phyloP scores from a whole-genome alignment of 2,797 vertebrate species.

The Channa striata region DNA sequence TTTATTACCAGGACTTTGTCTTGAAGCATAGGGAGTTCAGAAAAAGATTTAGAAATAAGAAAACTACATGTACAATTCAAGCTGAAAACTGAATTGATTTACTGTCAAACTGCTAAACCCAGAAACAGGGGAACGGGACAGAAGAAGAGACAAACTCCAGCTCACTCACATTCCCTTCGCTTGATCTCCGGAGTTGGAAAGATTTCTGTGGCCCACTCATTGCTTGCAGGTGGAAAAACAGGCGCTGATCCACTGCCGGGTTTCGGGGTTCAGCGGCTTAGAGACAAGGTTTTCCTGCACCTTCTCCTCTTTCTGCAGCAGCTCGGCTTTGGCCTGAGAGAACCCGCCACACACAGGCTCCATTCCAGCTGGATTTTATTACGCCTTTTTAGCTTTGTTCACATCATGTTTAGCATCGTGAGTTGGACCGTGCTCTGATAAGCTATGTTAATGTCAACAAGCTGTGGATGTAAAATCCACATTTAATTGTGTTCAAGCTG shows the following conservation, averaged over 20 bases:
- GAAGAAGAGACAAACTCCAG: no score
- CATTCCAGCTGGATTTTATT: slow-evolving; percentile 19
- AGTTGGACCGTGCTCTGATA: neutral
- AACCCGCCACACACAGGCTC: neutral
- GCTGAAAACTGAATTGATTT: neutral
- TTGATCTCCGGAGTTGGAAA: slow-evolving; percentile 36
- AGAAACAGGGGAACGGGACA: neutral
- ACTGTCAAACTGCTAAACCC: slow-evolving; percentile 10
- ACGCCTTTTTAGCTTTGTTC: slow-evolving; percentile 16
- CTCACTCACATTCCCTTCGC: slow-evolving; percentile 23
- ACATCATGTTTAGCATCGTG: slow-evolving; percentile 18
- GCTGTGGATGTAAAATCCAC: neutral
- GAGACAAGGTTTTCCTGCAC: slow-evolving; percentile 26
- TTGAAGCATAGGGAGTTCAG: neutral
- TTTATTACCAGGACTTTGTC: slow-evolving; percentile 63
- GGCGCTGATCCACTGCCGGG: slow-evolving; percentile 45
- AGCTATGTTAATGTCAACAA: neutral
- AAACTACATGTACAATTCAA: no score
- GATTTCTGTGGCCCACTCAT: slow-evolving; percentile 54
- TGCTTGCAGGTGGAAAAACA: slow-evolving; percentile 84
- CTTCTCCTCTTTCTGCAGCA: slow-evolving; percentile 29
- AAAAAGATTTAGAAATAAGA: neutral
- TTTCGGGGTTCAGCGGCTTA: slow-evolving; percentile 41
- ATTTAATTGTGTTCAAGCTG: neutral
- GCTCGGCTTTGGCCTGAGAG: slow-evolving; percentile 38